A percentile compares a stretch with the other conserved stretches of the same genome.
Conservation (phyloP, 2,888 invertebrate species). For the Scaptomyza flava region DNA sequence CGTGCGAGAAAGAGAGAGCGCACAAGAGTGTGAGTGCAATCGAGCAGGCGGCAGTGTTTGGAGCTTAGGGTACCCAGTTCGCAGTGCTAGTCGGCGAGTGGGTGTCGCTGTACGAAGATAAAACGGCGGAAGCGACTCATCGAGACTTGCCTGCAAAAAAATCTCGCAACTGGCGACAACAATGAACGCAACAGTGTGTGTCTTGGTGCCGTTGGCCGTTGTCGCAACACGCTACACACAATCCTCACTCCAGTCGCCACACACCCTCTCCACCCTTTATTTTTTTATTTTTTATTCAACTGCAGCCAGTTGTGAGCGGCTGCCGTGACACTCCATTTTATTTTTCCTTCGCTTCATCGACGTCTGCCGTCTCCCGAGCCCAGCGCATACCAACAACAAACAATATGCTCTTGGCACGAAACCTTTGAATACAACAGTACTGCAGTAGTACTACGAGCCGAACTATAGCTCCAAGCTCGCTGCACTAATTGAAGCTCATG, state of each 20-base stretch:
- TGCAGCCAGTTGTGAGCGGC: conserved; percentile 56
- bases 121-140: conserved; percentile 64
- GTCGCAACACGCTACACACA: conserved; percentile 3
- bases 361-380: neutral
- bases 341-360: conserved; percentile 62
- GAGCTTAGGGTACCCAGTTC: conserved; percentile 10
- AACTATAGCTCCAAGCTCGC: conserved; percentile 22
- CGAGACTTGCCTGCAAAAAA: conserved; percentile 38
- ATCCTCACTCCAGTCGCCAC: conserved; percentile 16
- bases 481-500: conserved; percentile 75
- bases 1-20: conserved; percentile 21
- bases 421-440: conserved; percentile 42
- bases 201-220: conserved; percentile 1
- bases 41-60: conserved; percentile 13
- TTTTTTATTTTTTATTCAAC: conserved; percentile 5
- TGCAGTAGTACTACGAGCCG: conserved; percentile 8
- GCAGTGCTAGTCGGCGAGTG: conserved; percentile 46
- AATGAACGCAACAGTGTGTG: conserved; percentile 56
- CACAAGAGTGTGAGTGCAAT: conserved; percentile 19
- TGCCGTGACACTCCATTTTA: conserved; percentile 78
- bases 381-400: conserved; percentile 5
- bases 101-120: conserved; percentile 51
- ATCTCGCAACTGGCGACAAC: conserved; percentile 32
- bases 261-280: conserved; percentile 1
- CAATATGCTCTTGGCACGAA: conserved; percentile 66